Evolutionary conservation across 2,888 invertebrate genomes (phyloP), one percentile per base, ranked within the genome.

Genomic region (Ichneumoninae sp.): DNA sequence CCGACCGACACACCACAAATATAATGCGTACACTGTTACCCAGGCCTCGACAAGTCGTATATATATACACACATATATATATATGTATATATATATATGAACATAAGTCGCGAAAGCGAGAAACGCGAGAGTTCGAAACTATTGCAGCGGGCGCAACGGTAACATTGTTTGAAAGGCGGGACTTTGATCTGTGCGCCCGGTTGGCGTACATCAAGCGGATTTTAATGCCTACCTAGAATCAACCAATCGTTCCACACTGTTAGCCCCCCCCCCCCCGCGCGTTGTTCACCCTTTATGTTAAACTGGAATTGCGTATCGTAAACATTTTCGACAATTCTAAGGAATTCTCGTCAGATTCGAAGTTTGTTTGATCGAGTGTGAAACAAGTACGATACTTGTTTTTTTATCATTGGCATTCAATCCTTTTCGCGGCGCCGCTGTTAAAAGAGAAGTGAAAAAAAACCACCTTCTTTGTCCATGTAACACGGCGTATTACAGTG

Each of bases 91-190:
- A 10, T 40, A 40, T 40, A 75, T 80, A 70, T 50, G 47, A 76
- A 76, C 68, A 65, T 19, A 68, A 80, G 80, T 82, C 84, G 82
- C 84, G 79, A 84, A 82, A 82, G 79, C 84, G 84, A 82, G 84
- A 85, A 85, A 83, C 85, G 83, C 89, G 83, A 83, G 30, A 16
- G 30, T 26, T 62, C 84, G 88, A 86, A 84, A 88, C 86, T 86
- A 86, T 82, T 54, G 75, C 71, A 13, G 50, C 40, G 47, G n/a
- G 71, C 77, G 83, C 79, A 83, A 80, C 88, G 90, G 90, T 91
- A 92, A 93, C 92, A 93, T 93, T 93, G 93, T 93, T 93, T 93
- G 93, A 92, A 93, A 93, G 92, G 89, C 89, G 90, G 91, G 90
- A 92, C 93, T 93, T 93, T 93, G 93, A 93, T 93, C 93, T 91